phyloP scores from a whole-genome alignment of 1,140 invertebrate species.

The Diorhabda sublineata region DNA sequence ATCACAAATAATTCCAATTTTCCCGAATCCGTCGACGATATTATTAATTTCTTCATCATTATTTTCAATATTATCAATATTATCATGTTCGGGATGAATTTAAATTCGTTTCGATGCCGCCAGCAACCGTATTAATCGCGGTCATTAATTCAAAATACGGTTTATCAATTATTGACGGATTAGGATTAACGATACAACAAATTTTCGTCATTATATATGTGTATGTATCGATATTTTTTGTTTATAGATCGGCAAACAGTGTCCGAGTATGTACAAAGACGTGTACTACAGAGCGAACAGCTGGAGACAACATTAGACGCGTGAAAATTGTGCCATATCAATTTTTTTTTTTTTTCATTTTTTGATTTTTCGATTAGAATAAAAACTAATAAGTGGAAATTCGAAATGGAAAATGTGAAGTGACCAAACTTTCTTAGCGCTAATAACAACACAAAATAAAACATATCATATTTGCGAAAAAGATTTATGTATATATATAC shows the following conservation, averaged over 20 bases:
- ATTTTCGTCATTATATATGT: too few relatives aligned
- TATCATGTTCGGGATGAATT: too few relatives aligned
- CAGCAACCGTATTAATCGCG: too few relatives aligned
- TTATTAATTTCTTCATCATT: too few relatives aligned
- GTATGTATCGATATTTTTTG: constrained; percentile 28
- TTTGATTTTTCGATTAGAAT: background rate
- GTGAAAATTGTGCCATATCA: background rate
- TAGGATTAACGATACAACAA: background rate
- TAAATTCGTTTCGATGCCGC: too few relatives aligned
- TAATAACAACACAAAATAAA: constrained; percentile 20
- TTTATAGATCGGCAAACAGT: constrained; percentile 69
- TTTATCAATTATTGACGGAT: too few relatives aligned
- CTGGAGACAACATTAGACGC: constrained; percentile 62
- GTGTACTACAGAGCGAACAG: constrained; percentile 80
- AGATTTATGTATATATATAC: constrained; percentile 10
- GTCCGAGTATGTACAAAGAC: constrained; percentile 81
- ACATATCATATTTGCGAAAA: constrained; percentile 16
- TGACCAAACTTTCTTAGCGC: constrained; percentile 18
- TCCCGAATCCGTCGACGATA: too few relatives aligned
- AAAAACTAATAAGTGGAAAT: constrained; percentile 10
- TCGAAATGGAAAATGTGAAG: constrained; percentile 7
- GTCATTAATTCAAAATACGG: too few relatives aligned
- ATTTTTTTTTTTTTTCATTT: background rate
- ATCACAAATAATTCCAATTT: too few relatives aligned
- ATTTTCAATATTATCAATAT: too few relatives aligned